Base-by-base conservation (phyloP, 2,113 vertebrate genomes). In the Larimichthys polyactis region DNA sequence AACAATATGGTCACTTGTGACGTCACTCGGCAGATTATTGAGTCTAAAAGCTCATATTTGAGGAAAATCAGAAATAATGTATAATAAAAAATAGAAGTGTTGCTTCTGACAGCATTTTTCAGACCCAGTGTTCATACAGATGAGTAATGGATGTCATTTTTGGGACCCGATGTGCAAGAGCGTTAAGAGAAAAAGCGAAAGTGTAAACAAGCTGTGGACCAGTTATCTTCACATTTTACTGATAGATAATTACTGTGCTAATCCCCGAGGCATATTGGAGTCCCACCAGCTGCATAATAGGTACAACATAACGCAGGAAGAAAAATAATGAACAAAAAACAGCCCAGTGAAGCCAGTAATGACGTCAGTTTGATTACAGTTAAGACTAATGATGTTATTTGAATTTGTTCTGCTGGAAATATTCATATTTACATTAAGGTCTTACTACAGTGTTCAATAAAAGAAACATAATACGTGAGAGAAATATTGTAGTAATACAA, bases 181-280 rank as follows among this genome's bases (percentile, higher is more conserved):
- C 20, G 57, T 55, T 24, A 59, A 44, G 2, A 65, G 29, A 10
- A 36, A 64, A 19, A 60, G 75, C 10, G n/a, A 57, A 62, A 59
- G 3, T 46, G 9, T 46, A 54, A 69, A 44, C 71, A 49, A 59
- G 46, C 59, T 74, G 19, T 10, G 49, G 10, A 49, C 32, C 58
- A 46, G 71, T 74, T 69, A 59, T 57, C 17, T 71, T 46, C 52
- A 67, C 48, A 65, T 78, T 82, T 83, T 54, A 82, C 54, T 64
- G 29, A 58, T 19, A 32, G n/a, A 73, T 83, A 78, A 88, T 81
- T 81, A 79, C 73, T 82, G 79, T 54, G 24, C 64, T 71, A 72
- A 83, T 83, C 71, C 79, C 52, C 8, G 36, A 22, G 20, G 58
- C 40, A 75, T 20, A 58, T 1, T 58, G 12, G 15, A 46, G 59